A percentile compares a stretch with the other conserved stretches of the same genome.
phyloP scores from a whole-genome alignment of 2,888 invertebrate species.

The Crossocerus cetratus region DNA sequence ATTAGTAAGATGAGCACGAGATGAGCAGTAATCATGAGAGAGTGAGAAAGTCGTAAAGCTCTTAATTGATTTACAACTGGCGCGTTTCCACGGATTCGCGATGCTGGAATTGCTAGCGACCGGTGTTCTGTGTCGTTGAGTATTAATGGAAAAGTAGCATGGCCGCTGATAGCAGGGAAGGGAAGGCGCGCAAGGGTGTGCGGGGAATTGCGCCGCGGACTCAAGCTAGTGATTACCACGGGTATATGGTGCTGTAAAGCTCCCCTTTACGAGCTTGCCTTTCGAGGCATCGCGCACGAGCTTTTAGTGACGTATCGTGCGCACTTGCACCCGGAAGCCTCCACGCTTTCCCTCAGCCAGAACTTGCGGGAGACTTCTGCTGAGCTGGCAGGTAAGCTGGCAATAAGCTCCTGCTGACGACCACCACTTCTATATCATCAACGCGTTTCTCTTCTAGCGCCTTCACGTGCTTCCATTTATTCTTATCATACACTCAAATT shows the following conservation, averaged over 20 bases:
- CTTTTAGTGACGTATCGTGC: conserved; percentile 65
- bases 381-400: too few relatives aligned
- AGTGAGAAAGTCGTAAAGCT: conserved; percentile 24
- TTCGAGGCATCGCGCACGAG: conserved; percentile 59
- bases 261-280: conserved; percentile 65
- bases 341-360: too few relatives aligned
- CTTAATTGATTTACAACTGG: conserved; percentile 52
- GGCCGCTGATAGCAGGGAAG: conserved; percentile 15
- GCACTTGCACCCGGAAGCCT: too few relatives aligned
- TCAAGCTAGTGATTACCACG: conserved; percentile 57
- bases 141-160: conserved; percentile 40
- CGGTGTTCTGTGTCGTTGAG: conserved; percentile 16
- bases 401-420: too few relatives aligned
- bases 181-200: conserved; percentile 10
- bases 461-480: too few relatives aligned
- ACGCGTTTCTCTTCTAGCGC: too few relatives aligned
- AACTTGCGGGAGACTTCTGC: too few relatives aligned
- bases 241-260: conserved; percentile 66
- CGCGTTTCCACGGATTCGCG: conserved; percentile 27
- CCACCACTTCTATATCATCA: too few relatives aligned
- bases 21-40: conserved; percentile 7
- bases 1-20: too few relatives aligned
- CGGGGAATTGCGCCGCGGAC: conserved; percentile 27
- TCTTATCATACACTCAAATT: too few relatives aligned
- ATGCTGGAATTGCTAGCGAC: conserved; percentile 37